A percentile compares a stretch with the other conserved stretches of the same genome.
These are phyloP conservation scores for Lerema accius DNA, from an alignment of 1,140 invertebrate genomes.

Conservation along the genomic window DNA sequence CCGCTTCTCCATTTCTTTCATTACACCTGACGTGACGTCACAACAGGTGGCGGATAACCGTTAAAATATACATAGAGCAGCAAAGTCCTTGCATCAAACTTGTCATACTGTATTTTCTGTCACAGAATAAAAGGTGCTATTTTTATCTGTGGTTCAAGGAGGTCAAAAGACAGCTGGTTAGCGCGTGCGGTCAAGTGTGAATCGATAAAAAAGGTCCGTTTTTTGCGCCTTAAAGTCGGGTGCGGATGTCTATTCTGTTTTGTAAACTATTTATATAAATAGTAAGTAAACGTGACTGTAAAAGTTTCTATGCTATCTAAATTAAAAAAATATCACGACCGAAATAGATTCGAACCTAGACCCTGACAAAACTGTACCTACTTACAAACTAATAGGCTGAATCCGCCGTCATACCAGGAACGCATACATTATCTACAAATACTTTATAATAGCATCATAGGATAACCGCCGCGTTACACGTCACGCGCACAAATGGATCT, in stretches of 20 bases:
- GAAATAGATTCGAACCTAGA: no score
- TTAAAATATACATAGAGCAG: slow-evolving; percentile 20
- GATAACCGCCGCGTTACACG: slow-evolving; percentile 1
- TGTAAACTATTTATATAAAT: no score
- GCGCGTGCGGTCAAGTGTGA: slow-evolving; percentile 24
- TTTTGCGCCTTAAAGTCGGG: slow-evolving; percentile 13
- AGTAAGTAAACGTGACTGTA: no score
- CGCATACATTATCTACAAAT: no score
- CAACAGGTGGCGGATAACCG: slow-evolving; percentile 33
- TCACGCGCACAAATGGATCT: slow-evolving; percentile 18
- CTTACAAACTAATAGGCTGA: no score
- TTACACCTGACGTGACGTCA: slow-evolving; percentile 34
- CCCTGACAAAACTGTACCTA: no score
- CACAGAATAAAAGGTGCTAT: neutral
- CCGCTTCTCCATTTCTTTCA: slow-evolving; percentile 1
- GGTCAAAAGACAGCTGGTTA: slow-evolving; percentile 18
- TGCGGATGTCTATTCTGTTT: slow-evolving; percentile 6
- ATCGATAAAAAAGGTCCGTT: slow-evolving; percentile 3
- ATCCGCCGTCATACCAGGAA: no score
- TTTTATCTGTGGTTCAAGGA: slow-evolving; percentile 1
- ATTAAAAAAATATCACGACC: no score
- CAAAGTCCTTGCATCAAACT: neutral
- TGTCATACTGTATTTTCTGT: slow-evolving; percentile 15
- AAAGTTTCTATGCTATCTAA: no score
- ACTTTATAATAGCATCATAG: no score